A percentile compares a stretch with the other conserved stretches of the same genome.
Evolutionary conservation across 2,888 invertebrate genomes (phyloP).

Genomic region (Helicoverpa assulta): DNA sequence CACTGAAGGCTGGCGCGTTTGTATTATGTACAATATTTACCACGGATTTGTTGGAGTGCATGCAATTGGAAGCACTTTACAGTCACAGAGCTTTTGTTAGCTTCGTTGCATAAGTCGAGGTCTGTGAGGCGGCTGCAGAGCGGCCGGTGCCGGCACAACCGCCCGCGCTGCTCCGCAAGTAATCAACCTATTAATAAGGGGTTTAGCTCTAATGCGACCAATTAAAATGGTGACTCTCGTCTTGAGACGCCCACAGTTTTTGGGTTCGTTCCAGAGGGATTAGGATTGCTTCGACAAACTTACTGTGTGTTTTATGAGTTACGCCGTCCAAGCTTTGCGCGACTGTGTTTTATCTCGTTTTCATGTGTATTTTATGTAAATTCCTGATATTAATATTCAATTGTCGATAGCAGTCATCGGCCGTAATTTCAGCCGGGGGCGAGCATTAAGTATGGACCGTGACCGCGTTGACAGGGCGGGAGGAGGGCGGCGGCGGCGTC

Average conservation of each 20-base stretch:
- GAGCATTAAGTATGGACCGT: constrained; percentile 80
- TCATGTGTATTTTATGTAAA: constrained; percentile 81
- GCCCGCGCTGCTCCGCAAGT: constrained; percentile 80
- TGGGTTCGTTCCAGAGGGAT: constrained; percentile 88
- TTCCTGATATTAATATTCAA: constrained; percentile 81
- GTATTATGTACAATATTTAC: constrained; percentile 68
- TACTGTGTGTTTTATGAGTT: constrained; percentile 71
- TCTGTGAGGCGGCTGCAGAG: constrained; percentile 66
- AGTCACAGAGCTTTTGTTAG: constrained; percentile 74
- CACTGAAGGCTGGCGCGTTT: constrained; percentile 58
- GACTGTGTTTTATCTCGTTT: constrained; percentile 68
- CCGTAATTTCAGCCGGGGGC: constrained; percentile 84
- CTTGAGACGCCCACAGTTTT: constrained; percentile 89
- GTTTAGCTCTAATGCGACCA: constrained; percentile 87
- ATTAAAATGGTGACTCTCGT: constrained; percentile 87
- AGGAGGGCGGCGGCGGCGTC: constrained; percentile 75
- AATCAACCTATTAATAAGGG: constrained; percentile 90
- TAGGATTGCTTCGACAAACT: constrained; percentile 79
- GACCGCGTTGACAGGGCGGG: constrained; percentile 87
- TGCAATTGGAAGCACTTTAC: constrained; percentile 65
- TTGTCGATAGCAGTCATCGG: constrained; percentile 83
- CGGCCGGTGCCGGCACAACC: constrained; percentile 59
- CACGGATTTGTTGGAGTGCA: constrained; percentile 63
- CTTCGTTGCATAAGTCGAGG: constrained; percentile 73
- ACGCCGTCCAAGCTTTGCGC: constrained; percentile 61